Percentiles rank a stretch among this genome's conserved stretches.
phyloP scores from a whole-genome alignment of 2,888 invertebrate genomes.

The Alviniconcha strummeri region DNA sequence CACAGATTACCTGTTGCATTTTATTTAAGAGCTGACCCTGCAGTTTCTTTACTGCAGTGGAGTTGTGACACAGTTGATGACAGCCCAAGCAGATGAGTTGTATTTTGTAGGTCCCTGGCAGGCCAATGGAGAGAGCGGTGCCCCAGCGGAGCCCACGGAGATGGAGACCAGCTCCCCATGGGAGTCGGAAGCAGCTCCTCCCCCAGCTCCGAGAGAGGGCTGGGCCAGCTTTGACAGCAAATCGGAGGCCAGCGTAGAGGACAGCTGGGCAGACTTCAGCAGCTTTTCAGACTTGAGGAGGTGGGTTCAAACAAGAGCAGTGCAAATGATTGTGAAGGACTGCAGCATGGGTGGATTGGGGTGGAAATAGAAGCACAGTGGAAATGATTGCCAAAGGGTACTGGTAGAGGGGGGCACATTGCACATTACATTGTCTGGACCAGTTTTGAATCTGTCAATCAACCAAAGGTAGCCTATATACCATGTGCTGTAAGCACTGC shows the following conservation, averaged over 20 bases:
- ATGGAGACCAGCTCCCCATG: slow-evolving; percentile 73
- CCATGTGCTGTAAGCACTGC: not conserved
- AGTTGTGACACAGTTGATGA: not conserved
- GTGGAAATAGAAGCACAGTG: not conserved
- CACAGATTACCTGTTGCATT: too few relatives aligned
- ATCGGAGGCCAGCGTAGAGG: slow-evolving; percentile 38
- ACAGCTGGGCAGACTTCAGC: slow-evolving; percentile 52
- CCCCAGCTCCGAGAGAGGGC: slow-evolving; percentile 45
- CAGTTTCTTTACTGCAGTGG: too few relatives aligned
- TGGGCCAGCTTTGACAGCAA: slow-evolving; percentile 66
- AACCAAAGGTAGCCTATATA: not conserved
- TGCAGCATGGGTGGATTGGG: not conserved
- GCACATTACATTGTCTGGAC: too few relatives aligned
- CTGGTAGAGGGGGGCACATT: too few relatives aligned
- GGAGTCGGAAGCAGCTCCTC: slow-evolving; percentile 54
- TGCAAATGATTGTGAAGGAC: not conserved
- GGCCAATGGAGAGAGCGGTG: slow-evolving; percentile 61
- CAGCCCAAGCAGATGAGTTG: slow-evolving; percentile 5
- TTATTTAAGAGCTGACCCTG: too few relatives aligned
- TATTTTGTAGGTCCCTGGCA: slow-evolving; percentile 53
- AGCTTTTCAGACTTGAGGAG: slow-evolving; percentile 28
- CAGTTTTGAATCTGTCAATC: too few relatives aligned
- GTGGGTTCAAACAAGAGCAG: not conserved
- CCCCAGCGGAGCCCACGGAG: slow-evolving; percentile 66
- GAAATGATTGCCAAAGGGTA: not conserved